These are phyloP conservation scores for Scalopus aquaticus DNA, from an alignment of 2,113 vertebrate genomes.

Conservation along the genomic window DNA sequence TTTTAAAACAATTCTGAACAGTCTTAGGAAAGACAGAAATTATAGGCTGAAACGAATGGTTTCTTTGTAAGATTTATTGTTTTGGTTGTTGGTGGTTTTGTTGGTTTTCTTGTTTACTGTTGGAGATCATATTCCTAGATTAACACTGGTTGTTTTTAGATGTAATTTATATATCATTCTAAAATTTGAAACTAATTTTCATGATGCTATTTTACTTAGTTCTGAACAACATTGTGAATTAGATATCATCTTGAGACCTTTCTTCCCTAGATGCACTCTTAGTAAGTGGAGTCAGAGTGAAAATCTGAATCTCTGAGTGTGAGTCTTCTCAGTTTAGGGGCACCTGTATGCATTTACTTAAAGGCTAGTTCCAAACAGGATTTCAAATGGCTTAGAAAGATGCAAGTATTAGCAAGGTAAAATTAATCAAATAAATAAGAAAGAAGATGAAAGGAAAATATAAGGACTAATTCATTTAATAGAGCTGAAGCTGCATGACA, in stretches of 20 bases:
- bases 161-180: neutral
- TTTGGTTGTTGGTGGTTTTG: neutral
- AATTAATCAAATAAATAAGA: neutral
- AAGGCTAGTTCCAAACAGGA: neutral
- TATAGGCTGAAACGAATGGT: neutral
- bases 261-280: neutral
- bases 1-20: conserved; percentile 30
- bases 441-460: neutral
- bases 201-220: neutral
- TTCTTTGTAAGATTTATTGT: neutral
- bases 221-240: neutral
- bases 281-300: neutral
- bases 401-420: conserved; percentile 13
- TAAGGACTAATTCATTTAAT: neutral
- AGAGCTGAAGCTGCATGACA: neutral
- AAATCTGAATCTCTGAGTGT: neutral
- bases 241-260: neutral
- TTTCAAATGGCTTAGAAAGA: neutral
- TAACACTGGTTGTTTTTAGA: neutral
- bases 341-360: neutral
- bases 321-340: neutral
- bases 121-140: conserved; percentile 1
- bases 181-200: conserved; percentile 20
- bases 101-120: conserved; percentile 11
- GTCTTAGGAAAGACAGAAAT: conserved; percentile 5